Evolutionary conservation across 2,797 vertebrate species (phyloP), one percentile per base, ranked within the genome.

Genomic region (Myripristis jacobus): DNA sequence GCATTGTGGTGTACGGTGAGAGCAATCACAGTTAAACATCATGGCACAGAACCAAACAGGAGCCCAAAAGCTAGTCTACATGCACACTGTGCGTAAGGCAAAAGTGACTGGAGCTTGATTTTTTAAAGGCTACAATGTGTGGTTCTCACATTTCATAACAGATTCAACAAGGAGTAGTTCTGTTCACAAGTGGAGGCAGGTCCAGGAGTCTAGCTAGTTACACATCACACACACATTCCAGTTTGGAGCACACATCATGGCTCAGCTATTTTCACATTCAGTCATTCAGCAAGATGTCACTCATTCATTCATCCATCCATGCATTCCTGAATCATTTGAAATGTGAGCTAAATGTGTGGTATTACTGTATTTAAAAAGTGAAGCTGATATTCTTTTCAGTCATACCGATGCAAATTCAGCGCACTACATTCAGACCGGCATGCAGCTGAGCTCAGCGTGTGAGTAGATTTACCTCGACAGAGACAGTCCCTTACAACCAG

Each of bases 11-110:
- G 27, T 62, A 19, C 19, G 15, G 16, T 59, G 25, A 51, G 29
- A 58, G 18, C n/a, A n/a, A 55, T 16, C 74, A 63, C 15, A 41
- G 36, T 48, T 27, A 34, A 21, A 57, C 21, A 58, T 18, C 16
- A 18, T 41, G 57, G 25, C 10, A 41, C 34, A 12, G 24, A 44
- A 29, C 19, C 18, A 29, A 66, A 43, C 50, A 31, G 13, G 19
- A 41, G 55, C 19, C 55, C 55, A n/a, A 57, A 48, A 48, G 46
- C 9, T 48, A 10, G 25, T 46, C 34, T 61, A 58, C 29, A 69
- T 62, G 73, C 18, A 50, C 13, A n/a, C 21, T 1, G 34, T 46
- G 67, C 68, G 31, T 83, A 91, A 91, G 89, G 86, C 89, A 91
- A 81, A 69, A 7, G 79, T 87, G 79, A 73, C 15, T 47, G 47